phyloP scores from a whole-genome alignment of 1,140 invertebrate species.

The Atta colombica region DNA sequence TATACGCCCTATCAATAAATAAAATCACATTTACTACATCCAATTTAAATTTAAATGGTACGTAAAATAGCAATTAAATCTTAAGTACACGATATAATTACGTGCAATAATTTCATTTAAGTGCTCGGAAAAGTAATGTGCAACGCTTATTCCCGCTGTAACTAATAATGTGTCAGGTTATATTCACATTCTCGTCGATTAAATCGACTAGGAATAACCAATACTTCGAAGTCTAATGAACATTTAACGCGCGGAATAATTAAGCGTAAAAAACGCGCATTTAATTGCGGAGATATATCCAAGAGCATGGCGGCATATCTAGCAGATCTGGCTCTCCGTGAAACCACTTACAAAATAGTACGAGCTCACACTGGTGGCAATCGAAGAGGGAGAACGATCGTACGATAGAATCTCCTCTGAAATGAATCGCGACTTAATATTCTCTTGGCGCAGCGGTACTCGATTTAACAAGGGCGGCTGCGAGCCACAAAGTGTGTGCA shows the following conservation, averaged over 20 bases:
- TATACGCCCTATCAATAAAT: background rate
- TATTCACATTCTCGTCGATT: background rate
- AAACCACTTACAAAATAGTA: slow-evolving; percentile 45
- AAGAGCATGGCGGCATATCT: background rate
- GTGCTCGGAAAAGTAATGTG: background rate
- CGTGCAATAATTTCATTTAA: slow-evolving; percentile 10
- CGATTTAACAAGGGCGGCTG: slow-evolving; percentile 73
- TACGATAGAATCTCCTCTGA: slow-evolving; percentile 48
- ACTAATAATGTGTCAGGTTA: slow-evolving; percentile 34
- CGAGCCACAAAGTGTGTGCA: slow-evolving; percentile 63
- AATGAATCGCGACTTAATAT: slow-evolving; percentile 73
- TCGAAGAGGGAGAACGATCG: slow-evolving; percentile 1
- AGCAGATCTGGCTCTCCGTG: background rate
- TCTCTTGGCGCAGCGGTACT: slow-evolving; percentile 41
- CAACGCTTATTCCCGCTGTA: background rate
- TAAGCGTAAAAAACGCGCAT: slow-evolving; percentile 20
- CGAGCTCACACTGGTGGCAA: background rate
- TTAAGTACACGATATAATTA: slow-evolving; percentile 4
- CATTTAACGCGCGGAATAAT: slow-evolving; percentile 36
- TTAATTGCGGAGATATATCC: slow-evolving; percentile 51
- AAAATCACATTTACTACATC: background rate
- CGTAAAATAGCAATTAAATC: background rate
- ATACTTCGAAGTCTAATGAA: slow-evolving; percentile 15
- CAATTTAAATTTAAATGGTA: background rate
- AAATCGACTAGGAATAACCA: slow-evolving; percentile 37